Percentiles rank a stretch among this genome's conserved stretches.
phyloP scores from a whole-genome alignment of 1,140 invertebrate species.

The Tribolium madens region DNA sequence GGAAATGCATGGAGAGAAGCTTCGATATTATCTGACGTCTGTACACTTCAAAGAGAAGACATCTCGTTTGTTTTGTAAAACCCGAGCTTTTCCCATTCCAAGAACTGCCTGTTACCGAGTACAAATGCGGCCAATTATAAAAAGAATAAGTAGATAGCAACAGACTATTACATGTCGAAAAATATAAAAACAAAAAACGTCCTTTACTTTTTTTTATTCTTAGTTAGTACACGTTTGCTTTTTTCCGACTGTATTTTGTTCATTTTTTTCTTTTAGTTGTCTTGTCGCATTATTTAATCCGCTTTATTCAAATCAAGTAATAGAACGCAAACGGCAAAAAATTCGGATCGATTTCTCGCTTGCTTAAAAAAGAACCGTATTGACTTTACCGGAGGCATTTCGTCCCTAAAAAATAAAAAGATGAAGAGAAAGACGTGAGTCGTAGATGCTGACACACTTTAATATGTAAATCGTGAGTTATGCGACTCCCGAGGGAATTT shows the following conservation, averaged over 20 bases:
- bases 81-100: not conserved
- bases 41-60: conserved; percentile 22
- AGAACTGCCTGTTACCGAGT: not conserved
- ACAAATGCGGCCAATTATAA: conserved; percentile 27
- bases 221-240: not conserved
- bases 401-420: conserved; percentile 16
- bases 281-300: not conserved
- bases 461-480: conserved; percentile 53
- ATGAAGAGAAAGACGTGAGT: conserved; percentile 35
- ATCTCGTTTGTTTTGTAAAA: conserved; percentile 33
- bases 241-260: not conserved
- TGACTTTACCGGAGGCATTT: conserved; percentile 11
- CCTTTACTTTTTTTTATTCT: not conserved
- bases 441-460: conserved; percentile 42
- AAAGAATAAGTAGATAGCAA: conserved; percentile 10
- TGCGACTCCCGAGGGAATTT: conserved; percentile 46
- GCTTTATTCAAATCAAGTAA: conserved; percentile 35
- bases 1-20: conserved; percentile 8
- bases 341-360: not conserved
- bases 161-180: not conserved
- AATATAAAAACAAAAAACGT: not conserved
- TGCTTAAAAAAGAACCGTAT: conserved; percentile 13
- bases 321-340: conserved; percentile 11
- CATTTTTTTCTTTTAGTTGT: not conserved
- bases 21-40: conserved; percentile 31